Conservation (phyloP, 2,888 invertebrate genomes). For the Leptinotarsa haldemani region DNA sequence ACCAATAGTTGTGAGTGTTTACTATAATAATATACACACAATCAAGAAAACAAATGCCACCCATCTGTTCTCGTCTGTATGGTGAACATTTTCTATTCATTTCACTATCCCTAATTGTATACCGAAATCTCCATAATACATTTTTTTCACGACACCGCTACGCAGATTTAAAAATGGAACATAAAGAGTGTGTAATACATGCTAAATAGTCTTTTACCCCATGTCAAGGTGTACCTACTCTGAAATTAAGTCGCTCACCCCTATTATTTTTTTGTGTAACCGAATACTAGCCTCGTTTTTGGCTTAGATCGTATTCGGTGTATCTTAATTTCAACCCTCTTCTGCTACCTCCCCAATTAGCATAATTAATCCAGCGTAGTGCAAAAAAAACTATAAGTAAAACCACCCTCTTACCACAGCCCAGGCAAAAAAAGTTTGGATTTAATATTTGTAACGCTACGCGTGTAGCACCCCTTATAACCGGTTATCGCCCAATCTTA, state of each 20-base stretch:
- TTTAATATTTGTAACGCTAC: conserved; percentile 48
- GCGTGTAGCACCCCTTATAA: conserved; percentile 42
- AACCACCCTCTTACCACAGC: conserved; percentile 50
- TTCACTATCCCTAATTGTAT: conserved; percentile 36
- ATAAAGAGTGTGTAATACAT: conserved; percentile 47
- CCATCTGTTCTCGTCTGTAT: conserved; percentile 6
- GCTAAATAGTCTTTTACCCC: conserved; percentile 47
- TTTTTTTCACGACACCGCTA: conserved; percentile 36
- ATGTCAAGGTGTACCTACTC: conserved; percentile 45
- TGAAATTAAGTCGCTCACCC: conserved; percentile 47
- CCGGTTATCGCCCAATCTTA: conserved; percentile 49
- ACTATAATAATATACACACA: conserved; percentile 8
- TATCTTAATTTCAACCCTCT: conserved; percentile 47
- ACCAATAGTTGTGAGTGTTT: not conserved
- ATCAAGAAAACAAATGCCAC: conserved; percentile 5
- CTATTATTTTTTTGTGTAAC: conserved; percentile 45
- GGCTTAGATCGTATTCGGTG: conserved; percentile 43
- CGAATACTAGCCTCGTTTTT: conserved; percentile 44
- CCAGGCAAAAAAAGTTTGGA: conserved; percentile 50
- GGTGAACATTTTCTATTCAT: conserved; percentile 5
- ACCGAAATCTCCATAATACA: conserved; percentile 40
- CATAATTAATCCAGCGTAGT: conserved; percentile 49
- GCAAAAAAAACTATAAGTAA: conserved; percentile 50
- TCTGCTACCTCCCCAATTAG: conserved; percentile 46
- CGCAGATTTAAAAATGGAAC: conserved; percentile 38